These are phyloP conservation scores for Coregonus suidteri DNA, from an alignment of 2,797 vertebrate genomes.

Conservation along the genomic window DNA sequence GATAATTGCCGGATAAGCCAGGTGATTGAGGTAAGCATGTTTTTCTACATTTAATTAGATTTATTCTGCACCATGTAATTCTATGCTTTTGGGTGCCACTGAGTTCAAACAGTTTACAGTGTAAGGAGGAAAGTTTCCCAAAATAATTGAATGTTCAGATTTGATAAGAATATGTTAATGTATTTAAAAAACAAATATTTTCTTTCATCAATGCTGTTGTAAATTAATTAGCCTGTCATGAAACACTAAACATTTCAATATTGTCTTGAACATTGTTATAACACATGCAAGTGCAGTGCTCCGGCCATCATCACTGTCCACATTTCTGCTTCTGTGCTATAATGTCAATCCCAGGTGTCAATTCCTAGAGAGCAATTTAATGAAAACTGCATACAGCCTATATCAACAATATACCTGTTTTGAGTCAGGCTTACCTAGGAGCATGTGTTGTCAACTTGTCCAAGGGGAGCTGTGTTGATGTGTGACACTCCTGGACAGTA, in stretches of 20 bases:
- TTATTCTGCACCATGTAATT: not conserved
- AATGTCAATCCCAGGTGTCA: not conserved
- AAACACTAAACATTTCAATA: conserved; percentile 21
- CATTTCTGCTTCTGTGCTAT: not conserved
- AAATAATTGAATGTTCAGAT: too few species aligned
- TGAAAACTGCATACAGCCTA: not conserved
- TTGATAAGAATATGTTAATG: too few species aligned
- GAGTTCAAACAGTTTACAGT: too few species aligned
- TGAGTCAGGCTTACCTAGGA: not conserved
- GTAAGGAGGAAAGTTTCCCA: too few species aligned
- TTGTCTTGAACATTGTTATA: not conserved
- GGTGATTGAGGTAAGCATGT: conserved; percentile 32
- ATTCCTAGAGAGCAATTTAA: not conserved
- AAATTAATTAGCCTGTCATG: not conserved
- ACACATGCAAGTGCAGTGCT: not conserved
- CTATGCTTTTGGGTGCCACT: not conserved
- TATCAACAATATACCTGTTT: not conserved
- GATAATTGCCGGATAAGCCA: conserved; percentile 31
- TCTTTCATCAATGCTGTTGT: too few species aligned
- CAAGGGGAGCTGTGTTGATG: not conserved
- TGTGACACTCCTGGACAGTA: not conserved
- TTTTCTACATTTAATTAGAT: not conserved
- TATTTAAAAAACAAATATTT: too few species aligned
- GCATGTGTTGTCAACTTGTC: not conserved
- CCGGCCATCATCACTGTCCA: not conserved